These are phyloP conservation scores for Alcedo atthis DNA, from an alignment of 2,797 vertebrate species.

Conservation along the genomic window DNA sequence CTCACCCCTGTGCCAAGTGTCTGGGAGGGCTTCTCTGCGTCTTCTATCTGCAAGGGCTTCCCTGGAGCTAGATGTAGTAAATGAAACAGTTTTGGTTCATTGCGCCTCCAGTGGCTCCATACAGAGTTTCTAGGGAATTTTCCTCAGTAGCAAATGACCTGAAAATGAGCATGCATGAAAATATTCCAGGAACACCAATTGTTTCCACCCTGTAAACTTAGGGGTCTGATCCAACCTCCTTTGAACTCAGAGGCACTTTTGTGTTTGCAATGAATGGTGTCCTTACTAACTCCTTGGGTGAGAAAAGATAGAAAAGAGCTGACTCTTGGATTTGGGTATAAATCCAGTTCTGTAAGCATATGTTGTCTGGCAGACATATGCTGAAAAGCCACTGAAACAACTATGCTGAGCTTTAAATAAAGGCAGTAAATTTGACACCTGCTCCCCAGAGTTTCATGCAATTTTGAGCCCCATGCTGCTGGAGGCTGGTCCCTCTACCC, in stretches of 20 bases:
- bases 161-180: neutral
- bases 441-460: neutral
- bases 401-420: neutral
- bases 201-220: neutral
- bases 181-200: neutral
- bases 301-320: neutral
- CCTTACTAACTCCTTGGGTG: neutral
- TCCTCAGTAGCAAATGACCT: neutral
- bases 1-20: fast-evolving
- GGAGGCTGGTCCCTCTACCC: neutral
- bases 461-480: neutral
- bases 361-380: neutral
- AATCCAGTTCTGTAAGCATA: neutral
- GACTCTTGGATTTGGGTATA: neutral
- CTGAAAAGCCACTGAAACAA: neutral
- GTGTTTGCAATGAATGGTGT: neutral
- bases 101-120: neutral
- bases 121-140: neutral
- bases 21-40: neutral
- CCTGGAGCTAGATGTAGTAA: conserved; percentile 1
- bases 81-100: neutral
- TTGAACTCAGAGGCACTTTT: neutral
- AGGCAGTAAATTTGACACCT: neutral
- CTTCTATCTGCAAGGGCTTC: neutral
- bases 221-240: neutral